phyloP scores from a whole-genome alignment of 2,888 invertebrate species.

The Neoscelio sp. region DNA sequence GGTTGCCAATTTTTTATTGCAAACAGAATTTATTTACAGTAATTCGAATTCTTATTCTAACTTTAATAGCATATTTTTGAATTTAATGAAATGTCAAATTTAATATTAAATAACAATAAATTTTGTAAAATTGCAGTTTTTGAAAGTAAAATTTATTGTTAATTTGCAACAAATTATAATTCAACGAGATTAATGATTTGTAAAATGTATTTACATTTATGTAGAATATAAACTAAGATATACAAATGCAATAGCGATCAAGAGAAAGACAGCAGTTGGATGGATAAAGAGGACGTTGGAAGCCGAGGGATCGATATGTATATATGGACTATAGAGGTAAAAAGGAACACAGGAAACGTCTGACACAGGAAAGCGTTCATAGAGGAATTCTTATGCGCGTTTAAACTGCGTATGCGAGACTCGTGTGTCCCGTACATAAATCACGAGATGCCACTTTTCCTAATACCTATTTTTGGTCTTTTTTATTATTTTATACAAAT shows the following conservation, averaged over 20 bases:
- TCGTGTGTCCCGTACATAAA: not conserved
- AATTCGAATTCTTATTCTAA: too few relatives aligned
- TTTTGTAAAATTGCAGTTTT: too few relatives aligned
- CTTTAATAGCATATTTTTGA: too few relatives aligned
- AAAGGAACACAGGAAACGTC: constrained; percentile 79
- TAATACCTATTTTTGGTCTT: not conserved
- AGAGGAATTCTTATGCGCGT: constrained; percentile 71
- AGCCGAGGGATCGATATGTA: constrained; percentile 76
- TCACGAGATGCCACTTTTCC: constrained; percentile 40
- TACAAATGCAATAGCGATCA: constrained; percentile 74
- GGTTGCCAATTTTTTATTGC: too few relatives aligned
- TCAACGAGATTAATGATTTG: too few relatives aligned
- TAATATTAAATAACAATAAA: too few relatives aligned
- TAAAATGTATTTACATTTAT: too few relatives aligned
- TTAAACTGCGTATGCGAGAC: constrained; percentile 32
- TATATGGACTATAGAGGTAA: constrained; percentile 73
- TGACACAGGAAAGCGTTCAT: constrained; percentile 78
- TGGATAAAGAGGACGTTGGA: constrained; percentile 74
- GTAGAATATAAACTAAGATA: too few relatives aligned
- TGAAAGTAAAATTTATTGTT: too few relatives aligned
- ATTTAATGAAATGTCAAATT: too few relatives aligned
- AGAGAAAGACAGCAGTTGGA: constrained; percentile 71
- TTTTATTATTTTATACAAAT: not conserved
- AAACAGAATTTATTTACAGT: too few relatives aligned
- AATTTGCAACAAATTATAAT: too few relatives aligned